Conservation (phyloP, 2,113 vertebrate genomes). For the Sus scrofa region DNA sequence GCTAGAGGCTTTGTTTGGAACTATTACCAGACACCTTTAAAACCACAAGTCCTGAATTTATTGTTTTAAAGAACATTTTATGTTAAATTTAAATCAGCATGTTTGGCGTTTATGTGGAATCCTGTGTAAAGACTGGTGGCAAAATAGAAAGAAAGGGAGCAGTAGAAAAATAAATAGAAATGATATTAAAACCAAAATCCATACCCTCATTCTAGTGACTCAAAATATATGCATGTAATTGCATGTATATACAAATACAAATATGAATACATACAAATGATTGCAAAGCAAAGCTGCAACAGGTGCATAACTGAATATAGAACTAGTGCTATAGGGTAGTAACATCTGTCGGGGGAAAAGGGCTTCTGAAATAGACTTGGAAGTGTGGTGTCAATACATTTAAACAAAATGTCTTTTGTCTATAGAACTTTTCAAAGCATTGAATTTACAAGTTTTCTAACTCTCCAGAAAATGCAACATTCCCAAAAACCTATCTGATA, state of each 20-base stretch:
- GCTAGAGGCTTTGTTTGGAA: background rate
- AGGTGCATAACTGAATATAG: background rate
- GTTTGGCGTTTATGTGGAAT: background rate
- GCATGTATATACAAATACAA: background rate
- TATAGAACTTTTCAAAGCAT: background rate
- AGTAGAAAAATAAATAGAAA: background rate
- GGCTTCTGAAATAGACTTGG: background rate
- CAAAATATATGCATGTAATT: background rate
- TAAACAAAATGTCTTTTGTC: background rate
- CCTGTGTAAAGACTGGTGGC: background rate
- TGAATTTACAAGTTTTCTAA: background rate
- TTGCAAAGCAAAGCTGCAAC: conserved; percentile 23
- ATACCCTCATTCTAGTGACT: background rate
- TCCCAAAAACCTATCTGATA: background rate
- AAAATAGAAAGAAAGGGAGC: background rate
- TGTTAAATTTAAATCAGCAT: background rate
- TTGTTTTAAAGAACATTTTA: conserved; percentile 41
- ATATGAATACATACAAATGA: background rate
- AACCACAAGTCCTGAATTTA: background rate
- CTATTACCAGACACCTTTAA: background rate
- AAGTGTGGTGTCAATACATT: background rate
- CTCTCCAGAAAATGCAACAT: background rate
- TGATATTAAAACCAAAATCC: background rate
- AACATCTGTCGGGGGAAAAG: background rate
- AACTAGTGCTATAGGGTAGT: background rate